Evolutionary conservation across 2,113 vertebrate genomes (phyloP).

Genomic region (Corythornis madagascariensis): DNA sequence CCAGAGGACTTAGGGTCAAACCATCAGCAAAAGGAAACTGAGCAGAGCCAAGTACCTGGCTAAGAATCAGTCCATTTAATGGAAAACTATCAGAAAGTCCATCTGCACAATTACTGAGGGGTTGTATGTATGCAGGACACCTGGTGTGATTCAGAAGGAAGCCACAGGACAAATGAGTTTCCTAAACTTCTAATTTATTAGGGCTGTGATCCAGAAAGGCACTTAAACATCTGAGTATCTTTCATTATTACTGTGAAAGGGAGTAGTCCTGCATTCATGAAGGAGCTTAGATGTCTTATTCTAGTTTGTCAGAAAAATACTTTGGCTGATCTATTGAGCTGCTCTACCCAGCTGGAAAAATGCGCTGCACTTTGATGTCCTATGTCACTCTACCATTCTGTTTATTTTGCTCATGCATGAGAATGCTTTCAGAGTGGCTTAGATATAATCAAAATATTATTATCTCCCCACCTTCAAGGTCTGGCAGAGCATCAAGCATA

Average conservation of each 20-base stretch:
- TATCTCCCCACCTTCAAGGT: conserved; percentile 28
- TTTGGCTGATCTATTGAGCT: background rate
- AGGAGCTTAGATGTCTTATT: conserved; percentile 1
- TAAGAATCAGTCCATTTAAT: background rate
- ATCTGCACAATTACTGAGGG: background rate
- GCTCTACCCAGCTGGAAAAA: background rate
- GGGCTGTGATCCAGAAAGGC: background rate
- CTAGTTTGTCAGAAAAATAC: background rate
- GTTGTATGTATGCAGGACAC: background rate
- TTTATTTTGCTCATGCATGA: conserved; percentile 39
- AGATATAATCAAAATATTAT: conserved; percentile 48
- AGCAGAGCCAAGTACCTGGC: background rate
- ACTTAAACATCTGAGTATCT: background rate
- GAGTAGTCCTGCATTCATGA: background rate
- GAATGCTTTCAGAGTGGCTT: conserved; percentile 4
- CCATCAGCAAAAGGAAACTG: background rate
- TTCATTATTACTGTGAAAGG: background rate
- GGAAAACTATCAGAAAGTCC: background rate
- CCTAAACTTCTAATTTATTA: background rate
- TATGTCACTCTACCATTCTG: background rate
- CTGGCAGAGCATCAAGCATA: conserved; percentile 11
- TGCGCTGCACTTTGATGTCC: background rate
- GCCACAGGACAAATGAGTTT: background rate
- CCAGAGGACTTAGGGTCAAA: background rate
- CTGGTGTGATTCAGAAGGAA: background rate